Evolutionary conservation across 1,140 invertebrate genomes (phyloP).

Genomic region (Papilio xuthus): DNA sequence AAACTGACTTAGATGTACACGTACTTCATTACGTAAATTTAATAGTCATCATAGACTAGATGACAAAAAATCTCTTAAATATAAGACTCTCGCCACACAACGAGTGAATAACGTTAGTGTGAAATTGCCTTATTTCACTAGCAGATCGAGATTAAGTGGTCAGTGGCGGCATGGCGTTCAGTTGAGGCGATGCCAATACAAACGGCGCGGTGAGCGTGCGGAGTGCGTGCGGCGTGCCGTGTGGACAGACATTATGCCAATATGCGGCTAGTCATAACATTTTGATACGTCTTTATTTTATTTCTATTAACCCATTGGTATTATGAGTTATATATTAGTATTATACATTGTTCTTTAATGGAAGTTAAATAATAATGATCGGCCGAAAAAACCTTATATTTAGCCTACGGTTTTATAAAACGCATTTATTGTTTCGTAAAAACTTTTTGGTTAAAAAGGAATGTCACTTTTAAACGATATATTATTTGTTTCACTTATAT

Average conservation of each 20-base stretch:
- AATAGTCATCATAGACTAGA: no score
- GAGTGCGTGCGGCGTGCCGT: slow-evolving; percentile 30
- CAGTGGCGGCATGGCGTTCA: slow-evolving; percentile 41
- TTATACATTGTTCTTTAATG: not conserved
- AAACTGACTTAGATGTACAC: no score
- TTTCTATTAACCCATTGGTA: not conserved
- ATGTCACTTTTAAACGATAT: no score
- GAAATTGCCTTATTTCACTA: slow-evolving; percentile 3
- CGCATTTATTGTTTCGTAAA: no score
- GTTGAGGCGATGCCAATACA: slow-evolving; percentile 47
- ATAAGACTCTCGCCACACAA: no score
- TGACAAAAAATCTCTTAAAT: no score
- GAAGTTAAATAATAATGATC: not conserved
- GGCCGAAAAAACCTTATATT: no score
- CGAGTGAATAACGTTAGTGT: not conserved
- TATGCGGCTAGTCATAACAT: slow-evolving; percentile 27
- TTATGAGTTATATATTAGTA: slow-evolving; percentile 10
- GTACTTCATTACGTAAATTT: no score
- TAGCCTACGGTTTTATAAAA: no score
- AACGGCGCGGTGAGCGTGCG: slow-evolving; percentile 32
- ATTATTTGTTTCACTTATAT: no score
- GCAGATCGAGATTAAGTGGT: slow-evolving; percentile 44
- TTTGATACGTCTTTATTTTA: slow-evolving; percentile 18
- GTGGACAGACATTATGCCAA: slow-evolving; percentile 26
- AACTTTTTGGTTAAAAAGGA: no score